A percentile compares a stretch with the other conserved stretches of the same genome.
Conservation (phyloP, 2,797 vertebrate genomes). For the Momotus momota region DNA sequence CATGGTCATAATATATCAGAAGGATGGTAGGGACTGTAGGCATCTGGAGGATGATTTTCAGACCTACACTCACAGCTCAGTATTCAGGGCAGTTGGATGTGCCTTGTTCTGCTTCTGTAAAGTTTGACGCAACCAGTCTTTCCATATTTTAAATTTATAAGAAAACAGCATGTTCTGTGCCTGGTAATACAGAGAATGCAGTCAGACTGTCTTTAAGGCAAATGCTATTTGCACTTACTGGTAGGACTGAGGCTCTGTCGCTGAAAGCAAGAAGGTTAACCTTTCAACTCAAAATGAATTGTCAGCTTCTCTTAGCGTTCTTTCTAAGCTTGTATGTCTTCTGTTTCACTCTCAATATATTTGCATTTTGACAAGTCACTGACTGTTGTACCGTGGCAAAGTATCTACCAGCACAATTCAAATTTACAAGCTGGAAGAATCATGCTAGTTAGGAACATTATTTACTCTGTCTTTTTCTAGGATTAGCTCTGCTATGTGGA, state of each 20-base stretch:
- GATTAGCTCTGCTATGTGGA: not conserved
- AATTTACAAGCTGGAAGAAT: not conserved
- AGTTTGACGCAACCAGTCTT: not conserved
- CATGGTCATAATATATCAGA: not conserved
- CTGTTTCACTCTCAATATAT: not conserved
- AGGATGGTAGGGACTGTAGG: not conserved
- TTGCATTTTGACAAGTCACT: not conserved
- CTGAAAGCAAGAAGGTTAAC: not conserved
- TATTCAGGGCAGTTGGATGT: not conserved
- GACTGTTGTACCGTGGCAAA: not conserved
- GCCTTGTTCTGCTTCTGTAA: not conserved
- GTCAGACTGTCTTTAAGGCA: not conserved
- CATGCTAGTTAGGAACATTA: not conserved
- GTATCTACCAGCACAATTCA: not conserved
- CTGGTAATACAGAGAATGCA: not conserved
- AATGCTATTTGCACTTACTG: not conserved
- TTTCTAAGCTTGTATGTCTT: not conserved
- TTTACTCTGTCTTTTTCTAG: not conserved
- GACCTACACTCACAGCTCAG: not conserved
- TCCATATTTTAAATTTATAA: not conserved
- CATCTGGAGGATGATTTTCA: not conserved
- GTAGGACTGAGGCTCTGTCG: not conserved
- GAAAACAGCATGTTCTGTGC: not conserved
- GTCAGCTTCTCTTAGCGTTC: not conserved
- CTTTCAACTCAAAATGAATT: not conserved